These are phyloP conservation scores for Sprattus sprattus DNA, from an alignment of 2,113 vertebrate genomes.

Conservation along the genomic window DNA sequence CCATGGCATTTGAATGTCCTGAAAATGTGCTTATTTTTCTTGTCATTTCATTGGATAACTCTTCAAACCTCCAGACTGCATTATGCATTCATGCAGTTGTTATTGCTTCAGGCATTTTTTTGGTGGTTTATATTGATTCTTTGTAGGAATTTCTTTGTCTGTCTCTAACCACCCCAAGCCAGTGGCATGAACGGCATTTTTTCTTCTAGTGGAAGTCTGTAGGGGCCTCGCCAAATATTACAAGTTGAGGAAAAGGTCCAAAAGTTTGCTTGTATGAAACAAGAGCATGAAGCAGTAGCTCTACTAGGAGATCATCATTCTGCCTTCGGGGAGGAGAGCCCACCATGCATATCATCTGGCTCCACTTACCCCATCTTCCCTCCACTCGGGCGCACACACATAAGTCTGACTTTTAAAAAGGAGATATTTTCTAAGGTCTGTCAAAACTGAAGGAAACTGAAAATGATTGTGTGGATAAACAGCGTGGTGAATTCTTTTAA, in stretches of 20 bases:
- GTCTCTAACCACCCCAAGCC: slow-evolving; percentile 5
- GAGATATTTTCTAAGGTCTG: not conserved
- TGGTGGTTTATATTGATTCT: slow-evolving; percentile 23
- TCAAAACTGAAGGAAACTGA: not conserved
- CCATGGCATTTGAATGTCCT: not conserved
- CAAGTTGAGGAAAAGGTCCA: slow-evolving; percentile 2
- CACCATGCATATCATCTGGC: slow-evolving; percentile 33
- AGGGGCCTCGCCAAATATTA: not conserved
- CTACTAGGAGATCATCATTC: slow-evolving; percentile 26
- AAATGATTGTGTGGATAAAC: not conserved
- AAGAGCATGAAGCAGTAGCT: not conserved
- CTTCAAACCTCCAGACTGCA: not conserved
- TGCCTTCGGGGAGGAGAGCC: slow-evolving; percentile 13
- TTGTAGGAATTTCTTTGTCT: slow-evolving; percentile 14
- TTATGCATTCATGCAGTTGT: not conserved
- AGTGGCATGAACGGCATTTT: not conserved
- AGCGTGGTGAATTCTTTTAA: not conserved
- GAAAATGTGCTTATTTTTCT: not conserved
- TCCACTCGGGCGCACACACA: not conserved
- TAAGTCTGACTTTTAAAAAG: not conserved
- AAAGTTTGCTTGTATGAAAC: slow-evolving; percentile 7
- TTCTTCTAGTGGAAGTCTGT: not conserved
- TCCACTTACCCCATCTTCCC: slow-evolving; percentile 14
- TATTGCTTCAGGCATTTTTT: slow-evolving; percentile 3
- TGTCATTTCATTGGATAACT: not conserved